Conservation (phyloP, 2,113 vertebrate species). For the Entelurus aequoreus region DNA sequence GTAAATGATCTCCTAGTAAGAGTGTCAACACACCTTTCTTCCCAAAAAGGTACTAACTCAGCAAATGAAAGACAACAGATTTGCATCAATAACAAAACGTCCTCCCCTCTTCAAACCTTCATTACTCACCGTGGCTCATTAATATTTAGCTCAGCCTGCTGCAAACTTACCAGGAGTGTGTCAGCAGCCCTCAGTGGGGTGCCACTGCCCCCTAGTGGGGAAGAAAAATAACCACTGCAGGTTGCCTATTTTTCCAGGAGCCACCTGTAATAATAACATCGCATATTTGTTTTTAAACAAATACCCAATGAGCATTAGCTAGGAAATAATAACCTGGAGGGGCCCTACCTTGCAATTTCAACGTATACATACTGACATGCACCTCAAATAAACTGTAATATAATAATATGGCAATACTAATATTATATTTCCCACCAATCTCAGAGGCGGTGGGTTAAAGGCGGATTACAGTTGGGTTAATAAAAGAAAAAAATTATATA, state of each 20-base stretch:
- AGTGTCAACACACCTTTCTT: conserved; percentile 52
- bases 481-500: too few species aligned
- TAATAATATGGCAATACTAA: too few species aligned
- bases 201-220: conserved; percentile 63
- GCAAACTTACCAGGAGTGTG: conserved; percentile 36
- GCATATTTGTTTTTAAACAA: too few species aligned
- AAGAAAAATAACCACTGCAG: not conserved
- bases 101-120: conserved; percentile 39
- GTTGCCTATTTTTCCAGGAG: not conserved
- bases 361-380: too few species aligned
- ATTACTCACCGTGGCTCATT: conserved; percentile 60
- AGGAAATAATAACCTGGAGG: too few species aligned
- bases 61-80: conserved; percentile 59
- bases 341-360: too few species aligned
- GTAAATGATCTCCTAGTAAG: conserved; percentile 34
- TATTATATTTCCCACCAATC: too few species aligned
- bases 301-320: too few species aligned
- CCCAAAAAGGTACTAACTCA: conserved; percentile 50
- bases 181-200: conserved; percentile 34
- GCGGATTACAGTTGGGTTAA: too few species aligned
- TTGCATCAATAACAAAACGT: conserved; percentile 55
- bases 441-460: too few species aligned
- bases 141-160: conserved; percentile 40
- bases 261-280: too few species aligned
- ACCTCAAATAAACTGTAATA: too few species aligned